These are phyloP conservation scores for Amphibalanus amphitrite DNA, from an alignment of 1,140 invertebrate species.

Conservation along the genomic window DNA sequence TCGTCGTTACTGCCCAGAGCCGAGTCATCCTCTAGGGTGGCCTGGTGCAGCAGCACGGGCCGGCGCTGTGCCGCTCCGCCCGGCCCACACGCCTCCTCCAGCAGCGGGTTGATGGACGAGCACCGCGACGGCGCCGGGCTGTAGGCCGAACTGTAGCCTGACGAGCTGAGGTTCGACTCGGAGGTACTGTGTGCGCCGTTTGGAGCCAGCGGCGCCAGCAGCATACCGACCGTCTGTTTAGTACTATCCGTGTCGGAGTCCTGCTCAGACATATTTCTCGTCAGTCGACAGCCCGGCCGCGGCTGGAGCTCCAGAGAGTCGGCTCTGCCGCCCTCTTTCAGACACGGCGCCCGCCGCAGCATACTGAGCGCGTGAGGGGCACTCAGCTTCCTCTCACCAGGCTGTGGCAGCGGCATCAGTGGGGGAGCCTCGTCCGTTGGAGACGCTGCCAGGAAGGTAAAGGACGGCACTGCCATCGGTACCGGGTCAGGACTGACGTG, in stretches of 20 bases:
- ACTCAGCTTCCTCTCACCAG: conserved; percentile 6
- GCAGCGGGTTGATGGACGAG: conserved; percentile 54
- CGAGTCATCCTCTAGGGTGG: conserved; percentile 10
- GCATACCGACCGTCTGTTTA: conserved; percentile 13
- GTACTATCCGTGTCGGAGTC: conserved; percentile 46
- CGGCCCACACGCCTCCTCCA: conserved; percentile 36
- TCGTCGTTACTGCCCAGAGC: conserved; percentile 17
- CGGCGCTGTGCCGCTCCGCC: conserved; percentile 2
- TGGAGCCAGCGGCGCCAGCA: conserved; percentile 50
- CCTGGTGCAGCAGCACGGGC: conserved; percentile 7
- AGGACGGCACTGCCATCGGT: conserved; percentile 14
- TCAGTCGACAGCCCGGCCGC: conserved; percentile 52
- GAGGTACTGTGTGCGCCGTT: conserved; percentile 47
- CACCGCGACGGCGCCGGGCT: conserved; percentile 55
- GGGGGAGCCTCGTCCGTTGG: conserved; percentile 14
- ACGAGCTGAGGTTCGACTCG: conserved; percentile 58
- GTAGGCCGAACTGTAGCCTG: conserved; percentile 61
- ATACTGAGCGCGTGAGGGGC: conserved; percentile 2
- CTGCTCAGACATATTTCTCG: conserved; percentile 47
- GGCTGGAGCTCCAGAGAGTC: conserved; percentile 43
- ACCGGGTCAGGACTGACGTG: conserved; percentile 12
- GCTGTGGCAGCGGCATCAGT: conserved; percentile 10
- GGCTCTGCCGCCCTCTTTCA: conserved; percentile 30
- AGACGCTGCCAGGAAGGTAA: conserved; percentile 15
- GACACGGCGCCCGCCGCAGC: background rate